Evolutionary conservation across 2,113 vertebrate species (phyloP), one percentile per base, ranked within the genome.

Genomic region (Neolamprologus brichardi): DNA sequence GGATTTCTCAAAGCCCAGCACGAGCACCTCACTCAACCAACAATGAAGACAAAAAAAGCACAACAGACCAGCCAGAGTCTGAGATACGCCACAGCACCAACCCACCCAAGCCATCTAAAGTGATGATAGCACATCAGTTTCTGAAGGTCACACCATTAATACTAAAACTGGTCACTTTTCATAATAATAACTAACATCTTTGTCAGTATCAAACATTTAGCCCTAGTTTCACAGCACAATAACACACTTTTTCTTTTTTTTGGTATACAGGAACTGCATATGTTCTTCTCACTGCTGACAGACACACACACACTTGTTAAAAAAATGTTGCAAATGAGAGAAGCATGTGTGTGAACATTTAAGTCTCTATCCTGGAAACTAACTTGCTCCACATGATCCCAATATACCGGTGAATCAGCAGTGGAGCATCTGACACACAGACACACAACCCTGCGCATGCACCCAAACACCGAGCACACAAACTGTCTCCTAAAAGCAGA

Each of bases 371-470:
- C 25, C 85, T 86, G 84, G 81, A 75, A 9, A 37, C 87, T 92
- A 94, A 94, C 89, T 86, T 87, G 82, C 83, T 89, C 94, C 95
- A 92, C 95, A 96, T 96, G 96, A 96, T 87, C 67, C 72, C 75
- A 88, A 95, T 91, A 89, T 79, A 81, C 88, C 17, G 1, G 67
- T 88, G 92, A 94, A 88, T 93, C 91, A 94, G 86, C 88, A 91
- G 34, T 64, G 70, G 70, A 89, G 84, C 84, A 83, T 85, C 82
- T 89, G 85, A 89, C 6, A 75, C 64, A 78, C 5, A 23, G 18
- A 78, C 64, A 32, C 70, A 44, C n/a, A 23, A 28, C 32, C 12
- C 8, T 18, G 25, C 12, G 14, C 11, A 8, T 41, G 17, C 5
- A 1, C 41, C 56, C 52, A 20, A 60, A 62, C 41, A 20, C 20